Conservation (phyloP, 2,888 invertebrate species). For the Andrena praecox region DNA sequence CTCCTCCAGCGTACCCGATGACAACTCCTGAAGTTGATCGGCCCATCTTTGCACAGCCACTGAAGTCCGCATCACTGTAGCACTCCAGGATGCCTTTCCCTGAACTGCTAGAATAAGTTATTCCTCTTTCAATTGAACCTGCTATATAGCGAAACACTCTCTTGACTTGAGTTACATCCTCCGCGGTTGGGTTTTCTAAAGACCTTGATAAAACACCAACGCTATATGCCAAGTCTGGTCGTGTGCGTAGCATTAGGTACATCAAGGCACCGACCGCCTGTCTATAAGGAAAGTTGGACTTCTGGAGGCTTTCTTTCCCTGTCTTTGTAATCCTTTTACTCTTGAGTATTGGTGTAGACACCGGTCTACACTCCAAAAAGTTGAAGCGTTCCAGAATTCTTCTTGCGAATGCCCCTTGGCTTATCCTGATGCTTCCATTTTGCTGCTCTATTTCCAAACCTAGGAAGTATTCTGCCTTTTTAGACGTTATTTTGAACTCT, state of each 20-base stretch:
- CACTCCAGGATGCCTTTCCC: not conserved
- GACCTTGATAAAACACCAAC: constrained; percentile 55
- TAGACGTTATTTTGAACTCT: not conserved
- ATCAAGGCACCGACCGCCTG: not conserved
- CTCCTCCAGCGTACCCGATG: not conserved
- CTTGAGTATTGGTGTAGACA: not conserved
- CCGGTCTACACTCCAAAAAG: no score
- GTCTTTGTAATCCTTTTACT: not conserved
- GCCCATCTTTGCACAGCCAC: not conserved
- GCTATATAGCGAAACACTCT: constrained; percentile 4
- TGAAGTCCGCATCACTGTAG: constrained; percentile 8
- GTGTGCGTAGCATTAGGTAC: not conserved
- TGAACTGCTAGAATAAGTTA: not conserved
- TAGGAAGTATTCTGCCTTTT: no score
- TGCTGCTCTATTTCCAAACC: no score
- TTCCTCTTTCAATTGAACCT: not conserved
- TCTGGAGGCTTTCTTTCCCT: not conserved
- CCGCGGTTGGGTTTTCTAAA: not conserved
- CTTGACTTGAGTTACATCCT: constrained; percentile 5
- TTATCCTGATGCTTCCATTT: no score
- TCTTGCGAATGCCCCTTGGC: no score
- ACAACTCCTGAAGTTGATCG: not conserved
- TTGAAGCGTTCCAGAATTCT: no score
- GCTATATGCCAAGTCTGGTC: constrained; percentile 56
- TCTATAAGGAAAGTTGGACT: not conserved